Evolutionary conservation across 2,888 invertebrate species (phyloP), one percentile per base, ranked within the genome.

Genomic region (Parascotia fuliginaria): DNA sequence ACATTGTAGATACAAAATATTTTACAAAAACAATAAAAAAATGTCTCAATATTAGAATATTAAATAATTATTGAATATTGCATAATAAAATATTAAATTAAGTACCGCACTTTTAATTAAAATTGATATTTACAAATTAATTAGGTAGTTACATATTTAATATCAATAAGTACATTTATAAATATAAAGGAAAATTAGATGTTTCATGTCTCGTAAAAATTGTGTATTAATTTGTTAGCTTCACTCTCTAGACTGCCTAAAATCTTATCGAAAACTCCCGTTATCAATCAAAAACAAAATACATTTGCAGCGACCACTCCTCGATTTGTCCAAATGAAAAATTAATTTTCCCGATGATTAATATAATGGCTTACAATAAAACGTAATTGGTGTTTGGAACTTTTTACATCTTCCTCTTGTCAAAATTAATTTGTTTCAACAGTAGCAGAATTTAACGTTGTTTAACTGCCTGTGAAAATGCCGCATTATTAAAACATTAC

Each of bases 291-390:
- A 82, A 78, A 73, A 73, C 75, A 75, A 80, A 85, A 87, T 83
- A 84, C 85, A 87, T 88, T 87, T 82, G 83, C 81, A 83, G 50
- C 70, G 78, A 81, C 82, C 84, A 83, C 85, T 82, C 81, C 77
- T 83, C 80, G 87, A 92, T 92, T 91, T 88, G 89, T 90, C 83
- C 86, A 84, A 90, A 90, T 90, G 92, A 90, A 90, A 91, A 90
- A 92, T 92, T 89, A 89, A 90, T 91, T 89, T 89, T 79, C 86
- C 85, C 85, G 83, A 89, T 90, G 91, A 92, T 92, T 92, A 89
- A 90, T 91, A 83, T 90, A 90, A 92, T 90, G 85, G 81, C 71
- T 70, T 68, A 87, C 81, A 87, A 92, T 92, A 88, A 91, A 91
- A 85, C 78, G 82, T 92, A 89, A 92, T 90, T 82, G 92, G 76